phyloP scores from a whole-genome alignment of 2,888 invertebrate genomes.

The Watsonalla binaria region DNA sequence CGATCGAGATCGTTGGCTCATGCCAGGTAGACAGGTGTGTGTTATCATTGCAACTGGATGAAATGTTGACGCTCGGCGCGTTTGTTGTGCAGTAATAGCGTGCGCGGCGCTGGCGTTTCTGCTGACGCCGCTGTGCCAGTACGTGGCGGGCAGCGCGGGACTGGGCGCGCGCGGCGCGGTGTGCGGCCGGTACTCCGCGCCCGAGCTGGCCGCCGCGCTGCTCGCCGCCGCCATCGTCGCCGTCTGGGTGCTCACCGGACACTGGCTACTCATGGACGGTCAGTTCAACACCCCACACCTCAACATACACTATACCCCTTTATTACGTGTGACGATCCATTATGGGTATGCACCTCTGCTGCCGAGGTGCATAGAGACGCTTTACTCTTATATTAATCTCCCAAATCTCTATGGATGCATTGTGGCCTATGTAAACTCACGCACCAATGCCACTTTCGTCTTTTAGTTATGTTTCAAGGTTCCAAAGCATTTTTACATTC shows the following conservation, averaged over 20 bases:
- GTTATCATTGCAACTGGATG: too few species aligned
- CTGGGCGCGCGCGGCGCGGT: conserved; percentile 88
- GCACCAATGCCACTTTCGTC: too few species aligned
- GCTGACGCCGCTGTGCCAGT: conserved; percentile 98
- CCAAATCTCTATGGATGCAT: too few species aligned
- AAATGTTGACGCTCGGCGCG: too few species aligned
- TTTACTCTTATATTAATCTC: too few species aligned
- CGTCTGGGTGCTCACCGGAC: conserved; percentile 98
- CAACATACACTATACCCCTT: background rate
- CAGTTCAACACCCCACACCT: conserved; percentile 25
- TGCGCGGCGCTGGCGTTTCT: conserved; percentile 98
- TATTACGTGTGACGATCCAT: background rate
- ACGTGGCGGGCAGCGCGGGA: conserved; percentile 76
- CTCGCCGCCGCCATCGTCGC: conserved; percentile 95
- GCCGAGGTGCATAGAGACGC: too few species aligned
- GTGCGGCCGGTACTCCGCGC: conserved; percentile 96
- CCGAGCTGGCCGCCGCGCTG: conserved; percentile 95
- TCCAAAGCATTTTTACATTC: too few species aligned
- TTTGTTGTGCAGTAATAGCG: conserved; percentile 86
- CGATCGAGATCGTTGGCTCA: too few species aligned
- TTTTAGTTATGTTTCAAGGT: too few species aligned
- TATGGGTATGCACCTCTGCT: too few species aligned
- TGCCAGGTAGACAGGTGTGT: too few species aligned
- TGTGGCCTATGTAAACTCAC: too few species aligned
- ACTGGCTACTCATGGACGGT: conserved; percentile 99